These are phyloP conservation scores for Ruditapes philippinarum DNA, from an alignment of 1,140 invertebrate species.

Conservation along the genomic window DNA sequence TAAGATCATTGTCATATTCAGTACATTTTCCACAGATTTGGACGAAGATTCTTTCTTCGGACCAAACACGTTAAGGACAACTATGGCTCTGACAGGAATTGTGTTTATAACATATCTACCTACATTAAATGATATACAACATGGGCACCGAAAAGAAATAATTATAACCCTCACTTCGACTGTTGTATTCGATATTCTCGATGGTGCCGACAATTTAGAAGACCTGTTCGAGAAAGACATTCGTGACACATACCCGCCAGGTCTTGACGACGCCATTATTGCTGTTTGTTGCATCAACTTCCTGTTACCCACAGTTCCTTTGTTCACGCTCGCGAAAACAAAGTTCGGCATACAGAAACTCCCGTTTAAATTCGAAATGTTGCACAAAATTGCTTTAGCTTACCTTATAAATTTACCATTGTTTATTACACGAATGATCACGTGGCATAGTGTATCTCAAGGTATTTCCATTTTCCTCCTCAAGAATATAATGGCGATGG, in stretches of 20 bases:
- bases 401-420: conserved; percentile 88
- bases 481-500: conserved; percentile 89
- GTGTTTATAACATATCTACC: conserved; percentile 88
- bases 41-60: conserved; percentile 86
- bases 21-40: conserved; percentile 82
- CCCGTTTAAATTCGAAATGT: conserved; percentile 79
- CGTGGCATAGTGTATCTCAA: conserved; percentile 87
- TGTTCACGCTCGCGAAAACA: conserved; percentile 88
- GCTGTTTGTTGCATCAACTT: conserved; percentile 88
- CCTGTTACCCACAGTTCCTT: conserved; percentile 88
- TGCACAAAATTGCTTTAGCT: conserved; percentile 87
- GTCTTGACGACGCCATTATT: conserved; percentile 87
- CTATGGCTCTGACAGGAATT: conserved; percentile 87
- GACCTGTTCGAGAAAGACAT: conserved; percentile 84
- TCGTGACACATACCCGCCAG: conserved; percentile 80
- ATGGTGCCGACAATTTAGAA: conserved; percentile 87
- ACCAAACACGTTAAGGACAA: conserved; percentile 88
- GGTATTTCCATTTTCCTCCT: conserved; percentile 89
- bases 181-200: conserved; percentile 88
- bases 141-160: conserved; percentile 86
- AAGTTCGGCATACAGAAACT: conserved; percentile 79
- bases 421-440: conserved; percentile 88
- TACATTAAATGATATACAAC: conserved; percentile 88
- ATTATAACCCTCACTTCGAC: conserved; percentile 83
- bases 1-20: conserved; percentile 88